Evolutionary conservation across 2,888 invertebrate genomes (phyloP).

Genomic region (Ophion ventricosus): DNA sequence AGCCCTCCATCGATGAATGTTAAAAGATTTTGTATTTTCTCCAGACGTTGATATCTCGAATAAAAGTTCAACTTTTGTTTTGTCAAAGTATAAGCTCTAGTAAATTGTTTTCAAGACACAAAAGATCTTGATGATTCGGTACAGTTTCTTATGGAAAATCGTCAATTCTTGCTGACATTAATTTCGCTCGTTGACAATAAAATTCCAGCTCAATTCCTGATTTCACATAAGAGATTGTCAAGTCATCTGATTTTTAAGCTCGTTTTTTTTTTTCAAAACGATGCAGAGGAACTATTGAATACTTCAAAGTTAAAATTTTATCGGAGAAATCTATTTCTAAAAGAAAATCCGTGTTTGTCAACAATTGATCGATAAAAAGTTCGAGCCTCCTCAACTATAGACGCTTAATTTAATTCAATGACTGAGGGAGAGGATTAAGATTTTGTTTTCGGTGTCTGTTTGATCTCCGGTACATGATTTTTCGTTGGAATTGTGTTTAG

Average conservation of each 20-base stretch:
- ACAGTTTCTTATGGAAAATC: not conserved
- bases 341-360: not conserved
- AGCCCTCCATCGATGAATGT: not conserved
- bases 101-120: not conserved
- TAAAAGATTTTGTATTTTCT: not conserved
- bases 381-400: not conserved
- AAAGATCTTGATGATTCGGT: not conserved
- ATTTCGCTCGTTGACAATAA: no score
- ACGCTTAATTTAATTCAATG: constrained; percentile 16
- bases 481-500: not conserved
- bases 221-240: not conserved
- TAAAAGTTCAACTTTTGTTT: not conserved
- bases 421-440: constrained; percentile 26
- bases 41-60: not conserved
- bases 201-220: no score
- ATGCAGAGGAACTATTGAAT: not conserved
- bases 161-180: not conserved
- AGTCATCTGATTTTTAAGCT: not conserved
- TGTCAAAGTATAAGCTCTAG: not conserved
- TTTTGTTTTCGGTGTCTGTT: constrained; percentile 66
- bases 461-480: constrained; percentile 60
- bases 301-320: not conserved
- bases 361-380: not conserved
- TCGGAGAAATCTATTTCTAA: not conserved
- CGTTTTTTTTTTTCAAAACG: no score